These are phyloP conservation scores for Harpagoxenus sublaevis DNA, from an alignment of 2,888 invertebrate species.

Conservation along the genomic window DNA sequence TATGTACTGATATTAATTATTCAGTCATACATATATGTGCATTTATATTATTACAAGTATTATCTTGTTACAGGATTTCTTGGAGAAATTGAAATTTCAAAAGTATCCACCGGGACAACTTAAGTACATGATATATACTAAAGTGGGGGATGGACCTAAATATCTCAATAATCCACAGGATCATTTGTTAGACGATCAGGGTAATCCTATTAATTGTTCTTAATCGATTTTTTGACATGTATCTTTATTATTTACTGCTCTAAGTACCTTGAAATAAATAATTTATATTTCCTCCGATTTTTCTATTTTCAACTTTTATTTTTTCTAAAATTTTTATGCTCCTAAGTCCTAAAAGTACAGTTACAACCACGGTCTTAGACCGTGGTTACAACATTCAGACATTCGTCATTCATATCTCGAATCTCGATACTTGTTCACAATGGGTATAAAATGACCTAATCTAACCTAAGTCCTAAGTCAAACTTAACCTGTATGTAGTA, in stretches of 20 bases:
- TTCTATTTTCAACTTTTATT: neutral
- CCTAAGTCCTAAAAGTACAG: neutral
- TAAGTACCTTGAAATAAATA: neutral
- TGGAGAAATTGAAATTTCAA: slow-evolving; percentile 83
- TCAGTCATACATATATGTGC: neutral
- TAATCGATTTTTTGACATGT: slow-evolving; percentile 30
- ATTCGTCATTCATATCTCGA: no score
- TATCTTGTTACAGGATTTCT: slow-evolving; percentile 75
- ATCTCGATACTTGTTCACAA: no score
- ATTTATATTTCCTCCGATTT: neutral
- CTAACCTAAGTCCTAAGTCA: no score
- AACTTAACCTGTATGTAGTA: no score
- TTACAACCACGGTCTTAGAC: neutral
- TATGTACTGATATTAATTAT: slow-evolving; percentile 15
- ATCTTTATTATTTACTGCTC: slow-evolving; percentile 32
- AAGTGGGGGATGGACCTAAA: slow-evolving; percentile 93
- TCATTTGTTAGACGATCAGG: slow-evolving; percentile 87
- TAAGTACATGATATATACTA: slow-evolving; percentile 94
- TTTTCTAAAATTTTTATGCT: neutral
- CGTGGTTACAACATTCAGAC: no score
- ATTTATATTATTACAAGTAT: neutral
- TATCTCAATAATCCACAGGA: slow-evolving; percentile 85
- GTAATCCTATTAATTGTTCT: slow-evolving; percentile 83
- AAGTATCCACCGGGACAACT: slow-evolving; percentile 88
- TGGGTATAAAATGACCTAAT: no score